Conservation (phyloP, 2,113 vertebrate genomes). For the Gulo gulo region DNA sequence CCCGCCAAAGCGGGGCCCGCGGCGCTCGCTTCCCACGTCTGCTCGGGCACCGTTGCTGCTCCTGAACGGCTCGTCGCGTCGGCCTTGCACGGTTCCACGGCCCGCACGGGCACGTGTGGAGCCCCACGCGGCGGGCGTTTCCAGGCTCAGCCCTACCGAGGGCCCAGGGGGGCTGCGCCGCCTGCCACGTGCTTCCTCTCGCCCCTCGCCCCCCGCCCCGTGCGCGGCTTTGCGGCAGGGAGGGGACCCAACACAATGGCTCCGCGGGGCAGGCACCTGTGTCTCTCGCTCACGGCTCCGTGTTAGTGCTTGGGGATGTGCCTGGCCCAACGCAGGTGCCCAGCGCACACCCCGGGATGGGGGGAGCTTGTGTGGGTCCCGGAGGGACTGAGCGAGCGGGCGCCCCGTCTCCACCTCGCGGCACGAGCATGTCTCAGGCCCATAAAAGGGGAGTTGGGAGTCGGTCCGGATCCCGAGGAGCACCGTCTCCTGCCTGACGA, state of each 20-base stretch:
- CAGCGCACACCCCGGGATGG: background rate
- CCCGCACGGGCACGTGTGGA: background rate
- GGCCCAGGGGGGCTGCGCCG: background rate
- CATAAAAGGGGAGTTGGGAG: too few relatives aligned
- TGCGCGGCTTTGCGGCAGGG: background rate
- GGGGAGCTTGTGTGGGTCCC: background rate
- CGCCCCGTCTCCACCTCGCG: too few relatives aligned
- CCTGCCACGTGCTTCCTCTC: background rate
- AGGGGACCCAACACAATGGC: background rate
- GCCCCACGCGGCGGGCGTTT: rapidly evolving
- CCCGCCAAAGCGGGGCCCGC: rapidly evolving
- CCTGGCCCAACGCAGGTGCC: background rate
- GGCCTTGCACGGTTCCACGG: background rate
- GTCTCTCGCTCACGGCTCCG: too few relatives aligned
- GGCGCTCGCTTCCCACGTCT: rapidly evolving
- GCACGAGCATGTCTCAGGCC: rapidly evolving
- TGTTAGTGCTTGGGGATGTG: background rate
- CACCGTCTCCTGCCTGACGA: background rate
- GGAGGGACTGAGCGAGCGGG: background rate
- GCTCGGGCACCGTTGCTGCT: rapidly evolving
- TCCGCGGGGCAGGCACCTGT: background rate
- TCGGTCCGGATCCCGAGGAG: background rate
- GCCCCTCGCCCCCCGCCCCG: background rate
- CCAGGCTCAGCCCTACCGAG: background rate
- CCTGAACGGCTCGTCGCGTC: too few relatives aligned